Percentiles rank a stretch among this genome's conserved stretches.
phyloP scores from a whole-genome alignment of 2,888 invertebrate species.

The Esperia sulphurella region DNA sequence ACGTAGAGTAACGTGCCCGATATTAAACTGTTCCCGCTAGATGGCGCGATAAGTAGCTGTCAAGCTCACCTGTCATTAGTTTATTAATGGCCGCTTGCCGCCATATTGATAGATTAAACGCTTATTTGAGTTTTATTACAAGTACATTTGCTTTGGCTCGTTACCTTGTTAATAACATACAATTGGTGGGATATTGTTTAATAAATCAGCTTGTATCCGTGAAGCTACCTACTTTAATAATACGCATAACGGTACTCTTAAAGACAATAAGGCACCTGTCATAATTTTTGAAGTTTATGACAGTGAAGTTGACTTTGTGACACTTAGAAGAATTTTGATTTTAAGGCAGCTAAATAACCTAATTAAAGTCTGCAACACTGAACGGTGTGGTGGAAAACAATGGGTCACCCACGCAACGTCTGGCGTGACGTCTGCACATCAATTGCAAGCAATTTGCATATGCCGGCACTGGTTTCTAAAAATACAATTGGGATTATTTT shows the following conservation, averaged over 20 bases:
- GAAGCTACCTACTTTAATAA: slow-evolving; percentile 12
- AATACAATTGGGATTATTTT: slow-evolving; percentile 46
- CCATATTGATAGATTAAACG: slow-evolving; percentile 59
- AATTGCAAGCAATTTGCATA: slow-evolving; percentile 64
- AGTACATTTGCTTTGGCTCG: slow-evolving; percentile 23
- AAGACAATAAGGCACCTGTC: slow-evolving; percentile 11
- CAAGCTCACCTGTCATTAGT: slow-evolving; percentile 73
- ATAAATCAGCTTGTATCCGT: neutral
- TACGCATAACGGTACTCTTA: slow-evolving; percentile 10
- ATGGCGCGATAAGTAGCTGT: slow-evolving; percentile 75
- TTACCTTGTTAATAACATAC: neutral
- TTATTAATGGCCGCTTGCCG: slow-evolving; percentile 63
- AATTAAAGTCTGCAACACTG: slow-evolving; percentile 49
- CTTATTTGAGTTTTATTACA: slow-evolving; percentile 54
- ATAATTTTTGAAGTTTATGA: neutral
- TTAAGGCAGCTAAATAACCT: slow-evolving; percentile 28
- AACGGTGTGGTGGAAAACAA: slow-evolving; percentile 60
- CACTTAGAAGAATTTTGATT: neutral
- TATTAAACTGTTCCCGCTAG: slow-evolving; percentile 72
- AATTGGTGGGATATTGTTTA: neutral
- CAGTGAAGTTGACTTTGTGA: neutral
- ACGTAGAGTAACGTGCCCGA: slow-evolving; percentile 66
- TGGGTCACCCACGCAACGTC: slow-evolving; percentile 71
- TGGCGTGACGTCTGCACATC: slow-evolving; percentile 50
- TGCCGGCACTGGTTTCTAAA: slow-evolving; percentile 35